Percentiles rank a stretch among this genome's conserved stretches.
Evolutionary conservation across 1,140 invertebrate genomes (phyloP).

Genomic region (Heliconius melpomene): DNA sequence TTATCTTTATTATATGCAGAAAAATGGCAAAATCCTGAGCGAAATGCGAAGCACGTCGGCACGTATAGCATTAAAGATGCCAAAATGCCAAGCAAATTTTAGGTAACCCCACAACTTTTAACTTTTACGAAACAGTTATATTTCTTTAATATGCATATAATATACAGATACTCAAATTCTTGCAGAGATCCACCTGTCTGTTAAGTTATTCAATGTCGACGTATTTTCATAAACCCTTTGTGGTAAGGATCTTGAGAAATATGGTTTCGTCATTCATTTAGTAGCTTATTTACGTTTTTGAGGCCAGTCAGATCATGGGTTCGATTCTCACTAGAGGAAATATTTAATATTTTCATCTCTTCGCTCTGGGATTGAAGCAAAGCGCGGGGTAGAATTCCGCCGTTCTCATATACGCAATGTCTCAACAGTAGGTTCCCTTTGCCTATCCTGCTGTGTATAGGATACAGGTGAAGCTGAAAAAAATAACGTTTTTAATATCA

Average conservation of each 20-base stretch:
- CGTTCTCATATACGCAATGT: no score
- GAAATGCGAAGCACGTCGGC: constrained; percentile 20
- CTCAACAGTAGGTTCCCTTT: no score
- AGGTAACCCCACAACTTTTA: constrained; percentile 5
- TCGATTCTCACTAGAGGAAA: no score
- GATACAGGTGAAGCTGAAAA: no score
- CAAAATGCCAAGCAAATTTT: constrained; percentile 18
- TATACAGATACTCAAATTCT: not conserved
- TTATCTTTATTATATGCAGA: constrained; percentile 40
- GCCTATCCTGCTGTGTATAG: no score
- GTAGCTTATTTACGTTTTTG: not conserved
- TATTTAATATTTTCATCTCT: no score
- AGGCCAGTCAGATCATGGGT: no score
- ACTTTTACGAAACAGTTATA: not conserved
- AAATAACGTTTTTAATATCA: not conserved
- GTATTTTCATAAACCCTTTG: not conserved
- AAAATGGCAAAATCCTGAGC: constrained; percentile 29
- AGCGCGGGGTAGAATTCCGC: no score
- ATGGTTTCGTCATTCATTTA: not conserved
- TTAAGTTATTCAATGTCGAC: not conserved
- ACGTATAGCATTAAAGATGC: constrained; percentile 18
- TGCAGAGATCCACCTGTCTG: not conserved
- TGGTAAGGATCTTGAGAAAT: not conserved
- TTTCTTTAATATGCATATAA: not conserved
- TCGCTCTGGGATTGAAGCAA: no score